Base-by-base conservation (phyloP, 64 coral and sea anemone genomes). In the Orbicella faveolata region DNA sequence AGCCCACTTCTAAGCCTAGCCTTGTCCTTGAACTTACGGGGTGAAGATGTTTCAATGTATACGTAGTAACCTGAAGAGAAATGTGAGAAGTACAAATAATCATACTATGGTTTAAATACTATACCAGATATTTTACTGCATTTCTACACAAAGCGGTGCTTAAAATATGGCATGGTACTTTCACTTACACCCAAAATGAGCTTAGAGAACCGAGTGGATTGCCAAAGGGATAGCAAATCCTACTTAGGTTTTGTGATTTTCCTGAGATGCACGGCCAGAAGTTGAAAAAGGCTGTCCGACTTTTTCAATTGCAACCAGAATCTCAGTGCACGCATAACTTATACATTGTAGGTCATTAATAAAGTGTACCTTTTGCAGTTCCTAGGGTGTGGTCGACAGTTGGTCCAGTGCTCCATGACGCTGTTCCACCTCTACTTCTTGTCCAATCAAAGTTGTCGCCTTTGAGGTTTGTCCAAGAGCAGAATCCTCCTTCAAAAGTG, bases 41-140 rank as follows among this genome's bases (percentile, higher is more conserved):
- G 97, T 14, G 25, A 96, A 1, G 94, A 95, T 4, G 97, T 89
- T 75, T 99, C 97, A 34, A 99, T 99, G 79, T 93, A 99, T 20
- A 99, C 91, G 65, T 99, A 99, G 34, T 99, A 95, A 75, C 97
- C 97, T 99, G 23, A 62, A 1, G 9, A 52, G 51, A 80, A 63
- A 39, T 87, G 4, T 0, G 12, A 57, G 25, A 30, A 53, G 44
- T 20, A 4, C 39, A 41, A 37, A 13, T 76, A 48, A 57, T 57
- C 54, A 57, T 57, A 57, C 54, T 41, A 41, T 41, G 39, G 39
- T 41, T 41, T 2, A 41, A 41, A 41, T 41, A 41, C 39, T 41
- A 41, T 41, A 4, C 39, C 4, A 41, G 39, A 41, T 41, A 41
- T 4, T 41, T 41, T 2, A 41, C 39, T 2, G 39, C 39, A 41